phyloP scores from a whole-genome alignment of 2,113 vertebrate genomes.

The Pycnonotus jocosus region DNA sequence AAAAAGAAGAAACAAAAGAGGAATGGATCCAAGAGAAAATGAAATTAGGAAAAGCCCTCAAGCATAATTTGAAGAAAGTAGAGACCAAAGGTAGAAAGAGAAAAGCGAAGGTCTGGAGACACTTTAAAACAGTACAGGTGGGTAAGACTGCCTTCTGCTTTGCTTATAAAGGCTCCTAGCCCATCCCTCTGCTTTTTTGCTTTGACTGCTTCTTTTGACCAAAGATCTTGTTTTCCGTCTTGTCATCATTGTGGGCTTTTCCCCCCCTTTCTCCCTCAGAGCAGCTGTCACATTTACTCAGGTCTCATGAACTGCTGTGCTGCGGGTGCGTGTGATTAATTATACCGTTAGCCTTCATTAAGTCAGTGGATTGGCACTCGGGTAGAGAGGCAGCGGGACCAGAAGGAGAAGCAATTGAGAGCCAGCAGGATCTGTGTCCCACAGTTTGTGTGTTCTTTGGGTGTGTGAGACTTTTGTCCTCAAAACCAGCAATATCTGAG shows the following conservation, averaged over 20 bases:
- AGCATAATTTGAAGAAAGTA: not conserved
- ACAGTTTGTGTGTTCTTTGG: not conserved
- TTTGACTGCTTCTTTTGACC: not conserved
- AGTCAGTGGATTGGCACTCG: slow-evolving; percentile 7
- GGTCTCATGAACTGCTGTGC: slow-evolving; percentile 14
- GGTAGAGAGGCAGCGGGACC: not conserved
- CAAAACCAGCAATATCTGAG: not conserved
- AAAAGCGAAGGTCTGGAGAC: not conserved
- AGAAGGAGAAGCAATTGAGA: slow-evolving; percentile 46
- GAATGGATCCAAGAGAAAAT: not conserved
- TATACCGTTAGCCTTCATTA: slow-evolving; percentile 56
- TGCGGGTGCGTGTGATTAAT: slow-evolving; percentile 28
- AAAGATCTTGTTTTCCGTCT: not conserved
- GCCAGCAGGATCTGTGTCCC: not conserved
- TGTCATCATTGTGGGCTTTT: not conserved
- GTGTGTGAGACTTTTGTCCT: not conserved
- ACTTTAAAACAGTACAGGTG: not conserved
- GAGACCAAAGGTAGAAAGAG: not conserved
- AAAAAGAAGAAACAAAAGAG: not conserved
- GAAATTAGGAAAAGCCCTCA: not conserved
- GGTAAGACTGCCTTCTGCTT: not conserved
- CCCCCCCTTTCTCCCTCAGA: not conserved
- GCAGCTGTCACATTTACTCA: slow-evolving; percentile 45
- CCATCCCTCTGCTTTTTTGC: not conserved
- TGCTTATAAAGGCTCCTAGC: not conserved